A percentile compares a stretch with the other conserved stretches of the same genome.
phyloP scores from a whole-genome alignment of 2,113 vertebrate genomes.

The Rhynchopsitta pachyrhyncha region DNA sequence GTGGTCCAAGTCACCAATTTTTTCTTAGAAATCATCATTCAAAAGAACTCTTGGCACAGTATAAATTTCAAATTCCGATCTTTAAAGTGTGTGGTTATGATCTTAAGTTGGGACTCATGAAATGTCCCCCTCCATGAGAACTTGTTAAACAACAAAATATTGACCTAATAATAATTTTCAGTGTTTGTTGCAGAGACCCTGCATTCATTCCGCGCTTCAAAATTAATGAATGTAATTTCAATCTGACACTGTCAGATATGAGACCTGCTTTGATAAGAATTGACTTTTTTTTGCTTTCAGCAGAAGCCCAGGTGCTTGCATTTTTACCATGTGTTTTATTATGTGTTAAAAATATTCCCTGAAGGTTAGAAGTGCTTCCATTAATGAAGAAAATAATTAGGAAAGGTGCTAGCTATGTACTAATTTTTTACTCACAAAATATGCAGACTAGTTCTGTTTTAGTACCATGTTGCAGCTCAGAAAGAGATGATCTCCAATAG shows the following conservation, averaged over 20 bases:
- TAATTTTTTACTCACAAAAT: neutral
- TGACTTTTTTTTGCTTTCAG: constrained; percentile 4
- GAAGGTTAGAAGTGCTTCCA: neutral
- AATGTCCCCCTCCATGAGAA: neutral
- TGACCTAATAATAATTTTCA: neutral
- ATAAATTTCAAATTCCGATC: neutral
- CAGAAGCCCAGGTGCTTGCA: neutral
- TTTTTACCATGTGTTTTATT: constrained; percentile 40
- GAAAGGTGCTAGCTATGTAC: neutral
- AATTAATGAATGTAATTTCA: constrained; percentile 22
- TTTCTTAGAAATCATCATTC: neutral
- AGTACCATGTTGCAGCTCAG: neutral
- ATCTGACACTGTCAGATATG: neutral
- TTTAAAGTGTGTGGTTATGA: neutral
- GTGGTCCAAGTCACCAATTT: constrained; percentile 8
- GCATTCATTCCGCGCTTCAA: constrained; percentile 4
- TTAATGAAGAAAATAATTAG: constrained; percentile 60
- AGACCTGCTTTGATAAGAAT: constrained; percentile 11
- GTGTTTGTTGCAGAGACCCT: neutral
- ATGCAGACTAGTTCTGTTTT: neutral
- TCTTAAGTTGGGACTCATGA: neutral
- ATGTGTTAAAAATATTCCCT: constrained; percentile 23
- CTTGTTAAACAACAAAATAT: neutral
- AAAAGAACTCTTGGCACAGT: neutral
- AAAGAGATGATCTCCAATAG: neutral